Evolutionary conservation across 2,888 invertebrate species (phyloP).

Genomic region (Ichneumon xanthorius): DNA sequence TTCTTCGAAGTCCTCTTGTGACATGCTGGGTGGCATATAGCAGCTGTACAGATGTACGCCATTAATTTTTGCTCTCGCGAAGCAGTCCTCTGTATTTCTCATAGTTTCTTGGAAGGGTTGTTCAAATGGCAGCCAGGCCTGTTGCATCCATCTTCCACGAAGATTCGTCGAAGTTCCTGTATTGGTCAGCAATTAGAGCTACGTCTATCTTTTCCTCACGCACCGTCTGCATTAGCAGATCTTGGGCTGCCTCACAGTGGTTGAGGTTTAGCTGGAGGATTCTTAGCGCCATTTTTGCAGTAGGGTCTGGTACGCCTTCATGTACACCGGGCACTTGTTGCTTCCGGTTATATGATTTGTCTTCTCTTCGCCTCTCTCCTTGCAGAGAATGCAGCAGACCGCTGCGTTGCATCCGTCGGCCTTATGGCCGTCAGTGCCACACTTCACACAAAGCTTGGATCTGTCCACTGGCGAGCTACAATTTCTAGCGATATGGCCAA

Average conservation of each 20-base stretch:
- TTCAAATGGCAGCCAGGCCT: too few relatives aligned
- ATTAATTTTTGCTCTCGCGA: too few relatives aligned
- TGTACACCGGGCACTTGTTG: too few relatives aligned
- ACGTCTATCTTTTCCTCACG: background rate
- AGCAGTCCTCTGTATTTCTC: too few relatives aligned
- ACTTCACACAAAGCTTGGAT: slow-evolving; percentile 23
- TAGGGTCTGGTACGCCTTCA: too few relatives aligned
- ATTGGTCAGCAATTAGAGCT: background rate
- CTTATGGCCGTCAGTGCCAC: slow-evolving; percentile 42
- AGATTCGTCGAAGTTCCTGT: background rate
- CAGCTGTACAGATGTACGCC: slow-evolving; percentile 62
- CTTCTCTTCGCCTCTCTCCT: slow-evolving; percentile 29
- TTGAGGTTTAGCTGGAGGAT: too few relatives aligned
- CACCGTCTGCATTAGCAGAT: background rate
- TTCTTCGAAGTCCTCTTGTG: slow-evolving; percentile 35
- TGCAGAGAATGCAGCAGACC: slow-evolving; percentile 48
- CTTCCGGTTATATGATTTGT: slow-evolving; percentile 1
- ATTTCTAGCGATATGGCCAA: too few relatives aligned
- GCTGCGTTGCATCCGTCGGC: slow-evolving; percentile 23
- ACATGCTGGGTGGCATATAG: slow-evolving; percentile 62
- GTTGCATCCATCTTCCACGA: background rate
- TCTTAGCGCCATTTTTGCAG: background rate
- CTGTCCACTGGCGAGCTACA: slow-evolving; percentile 32
- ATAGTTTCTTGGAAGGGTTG: too few relatives aligned
- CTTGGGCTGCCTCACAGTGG: too few relatives aligned